Conservation (phyloP, 2,797 vertebrate species). For the Sebastiscus albofasciatus region DNA sequence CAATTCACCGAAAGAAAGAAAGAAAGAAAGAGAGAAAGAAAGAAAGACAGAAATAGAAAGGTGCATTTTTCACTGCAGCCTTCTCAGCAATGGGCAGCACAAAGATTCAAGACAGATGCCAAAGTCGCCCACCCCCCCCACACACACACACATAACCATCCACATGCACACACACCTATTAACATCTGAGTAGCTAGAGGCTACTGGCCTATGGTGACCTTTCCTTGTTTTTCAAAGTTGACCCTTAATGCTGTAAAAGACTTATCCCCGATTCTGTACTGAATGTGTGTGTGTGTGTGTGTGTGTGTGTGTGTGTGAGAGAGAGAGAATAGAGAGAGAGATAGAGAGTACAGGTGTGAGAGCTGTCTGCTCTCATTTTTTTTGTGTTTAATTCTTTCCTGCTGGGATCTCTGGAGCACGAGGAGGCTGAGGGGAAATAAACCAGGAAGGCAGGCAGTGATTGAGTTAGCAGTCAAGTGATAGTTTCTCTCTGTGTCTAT, state of each 20-base stretch:
- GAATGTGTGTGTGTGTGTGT: not conserved
- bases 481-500: slow-evolving; percentile 20
- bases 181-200: slow-evolving; percentile 48
- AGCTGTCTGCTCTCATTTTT: not conserved
- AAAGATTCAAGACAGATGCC: not conserved
- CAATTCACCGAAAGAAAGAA: not conserved
- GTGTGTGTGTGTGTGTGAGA: not conserved
- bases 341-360: not conserved
- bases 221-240: slow-evolving; percentile 34
- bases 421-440: slow-evolving; percentile 29
- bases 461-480: slow-evolving; percentile 44
- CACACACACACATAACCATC: not conserved
- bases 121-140: no score
- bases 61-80: not conserved
- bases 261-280: not conserved
- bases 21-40: not conserved
- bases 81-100: not conserved
- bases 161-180: slow-evolving; percentile 20
- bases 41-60: not conserved
- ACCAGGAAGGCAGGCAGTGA: slow-evolving; percentile 25
- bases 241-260: slow-evolving; percentile 5
- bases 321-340: not conserved
- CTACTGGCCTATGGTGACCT: slow-evolving; percentile 49
- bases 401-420: slow-evolving; percentile 40
- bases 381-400: slow-evolving; percentile 15